Evolutionary conservation across 2,797 vertebrate genomes (phyloP).

Genomic region (Pterois miles): DNA sequence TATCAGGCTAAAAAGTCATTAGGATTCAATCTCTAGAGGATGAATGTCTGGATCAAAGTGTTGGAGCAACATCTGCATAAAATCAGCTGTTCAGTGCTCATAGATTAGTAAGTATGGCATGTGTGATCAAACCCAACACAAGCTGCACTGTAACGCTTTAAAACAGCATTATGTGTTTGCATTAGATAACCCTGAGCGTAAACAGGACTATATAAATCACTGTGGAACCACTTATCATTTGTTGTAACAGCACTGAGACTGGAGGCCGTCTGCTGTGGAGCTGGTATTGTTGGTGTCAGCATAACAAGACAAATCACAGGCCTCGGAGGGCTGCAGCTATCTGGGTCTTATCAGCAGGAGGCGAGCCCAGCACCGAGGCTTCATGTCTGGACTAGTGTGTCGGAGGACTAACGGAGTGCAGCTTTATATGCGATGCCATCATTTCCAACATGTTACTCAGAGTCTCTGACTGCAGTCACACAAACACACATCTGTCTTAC

Average conservation of each 20-base stretch:
- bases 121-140: neutral
- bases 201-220: constrained; percentile 13
- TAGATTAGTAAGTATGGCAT: neutral
- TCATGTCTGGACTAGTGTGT: neutral
- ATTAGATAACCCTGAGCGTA: constrained; percentile 16
- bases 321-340: constrained; percentile 23
- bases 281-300: constrained; percentile 12
- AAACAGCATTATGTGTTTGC: neutral
- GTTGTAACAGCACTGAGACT: constrained; percentile 2
- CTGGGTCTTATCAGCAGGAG: constrained; percentile 43
- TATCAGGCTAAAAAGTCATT: neutral
- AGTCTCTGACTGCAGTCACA: neutral
- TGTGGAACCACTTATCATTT: constrained; percentile 21
- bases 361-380: neutral
- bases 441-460: neutral
- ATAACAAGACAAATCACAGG: constrained; percentile 40
- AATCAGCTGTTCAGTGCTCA: neutral
- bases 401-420: neutral
- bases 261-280: neutral
- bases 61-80: no score
- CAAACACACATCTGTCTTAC: neutral
- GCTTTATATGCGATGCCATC: neutral
- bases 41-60: no score
- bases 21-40: no score
- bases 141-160: neutral